Percentiles rank a stretch among this genome's conserved stretches.
Conservation (phyloP, 1,140 invertebrate genomes). For the Heliconius hermathena region DNA sequence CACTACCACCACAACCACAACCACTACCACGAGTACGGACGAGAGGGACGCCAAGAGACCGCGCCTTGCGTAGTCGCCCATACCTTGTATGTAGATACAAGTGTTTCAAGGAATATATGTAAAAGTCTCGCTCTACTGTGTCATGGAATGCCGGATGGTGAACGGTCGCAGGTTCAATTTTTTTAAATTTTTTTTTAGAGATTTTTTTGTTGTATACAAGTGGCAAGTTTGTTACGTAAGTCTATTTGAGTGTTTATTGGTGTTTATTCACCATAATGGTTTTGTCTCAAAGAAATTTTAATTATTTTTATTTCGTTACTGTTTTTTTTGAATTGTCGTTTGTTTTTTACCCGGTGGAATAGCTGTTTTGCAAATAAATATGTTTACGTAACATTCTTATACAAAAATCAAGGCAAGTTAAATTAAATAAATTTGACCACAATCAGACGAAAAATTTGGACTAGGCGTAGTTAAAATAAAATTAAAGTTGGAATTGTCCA, state of each 20-base stretch:
- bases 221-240: neutral
- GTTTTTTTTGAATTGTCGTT: neutral
- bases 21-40: slow-evolving; percentile 31
- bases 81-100: slow-evolving; percentile 4
- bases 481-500: slow-evolving; percentile 11
- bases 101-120: slow-evolving; percentile 66
- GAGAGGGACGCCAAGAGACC: slow-evolving; percentile 73
- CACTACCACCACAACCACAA: neutral
- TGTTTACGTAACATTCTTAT: neutral
- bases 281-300: slow-evolving; percentile 12
- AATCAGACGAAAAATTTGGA: neutral
- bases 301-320: neutral
- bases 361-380: neutral
- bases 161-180: neutral
- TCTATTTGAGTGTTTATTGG: neutral
- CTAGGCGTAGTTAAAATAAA: neutral
- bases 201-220: neutral
- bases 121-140: slow-evolving; percentile 42
- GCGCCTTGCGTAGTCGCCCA: slow-evolving; percentile 71
- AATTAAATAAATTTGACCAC: neutral
- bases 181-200: neutral
- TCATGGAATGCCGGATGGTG: neutral
- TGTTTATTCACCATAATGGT: neutral
- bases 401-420: neutral
- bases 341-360: neutral